Evolutionary conservation across 2,888 invertebrate genomes (phyloP), one percentile per base, ranked within the genome.

Genomic region (Drosophila nr. perissopoda): DNA sequence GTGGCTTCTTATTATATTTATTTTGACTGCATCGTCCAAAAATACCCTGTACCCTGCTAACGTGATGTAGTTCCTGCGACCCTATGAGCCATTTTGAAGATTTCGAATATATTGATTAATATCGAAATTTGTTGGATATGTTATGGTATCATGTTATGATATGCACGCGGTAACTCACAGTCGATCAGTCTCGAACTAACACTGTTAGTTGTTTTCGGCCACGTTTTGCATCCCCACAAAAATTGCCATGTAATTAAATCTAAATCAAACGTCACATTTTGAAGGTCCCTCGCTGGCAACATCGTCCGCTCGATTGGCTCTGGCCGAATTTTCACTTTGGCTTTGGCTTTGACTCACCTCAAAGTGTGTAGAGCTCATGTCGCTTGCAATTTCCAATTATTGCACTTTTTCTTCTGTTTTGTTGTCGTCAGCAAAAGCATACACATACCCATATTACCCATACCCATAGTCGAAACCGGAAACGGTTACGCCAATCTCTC

Each of bases 181-280:
- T 68, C 29, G n/a, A 31, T 49, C 56, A 68, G 6, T 34, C 10
- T 29, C 5, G 4, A 1, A 25, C 2, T 10, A 38, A 5, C 8
- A n/a, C 16, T 38, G 18, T 53, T 54, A 33, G 53, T 66, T 66
- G 38, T 58, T 65, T 70, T 68, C 51, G 76, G 64, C 67, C 60
- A 74, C 79, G 67, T 70, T 76, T 73, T 64, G 67, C 66, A 68
- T 69, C 46, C 72, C 65, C 74, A 61, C 51, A 64, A 61, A 66
- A 54, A 65, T 76, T 86, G 77, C 85, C 85, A 88, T 88, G 90
- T 88, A 88, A 88, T 88, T 88, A 88, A 90, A 90, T 88, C 89
- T 90, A 88, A 86, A 90, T 90, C 87, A 90, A 88, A 90, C 88
- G 89, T 90, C 87, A 81, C 88, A 81, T 83, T 85, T 79, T 88